phyloP scores from a whole-genome alignment of 2,888 invertebrate genomes.

The Dryomyza anilis region DNA sequence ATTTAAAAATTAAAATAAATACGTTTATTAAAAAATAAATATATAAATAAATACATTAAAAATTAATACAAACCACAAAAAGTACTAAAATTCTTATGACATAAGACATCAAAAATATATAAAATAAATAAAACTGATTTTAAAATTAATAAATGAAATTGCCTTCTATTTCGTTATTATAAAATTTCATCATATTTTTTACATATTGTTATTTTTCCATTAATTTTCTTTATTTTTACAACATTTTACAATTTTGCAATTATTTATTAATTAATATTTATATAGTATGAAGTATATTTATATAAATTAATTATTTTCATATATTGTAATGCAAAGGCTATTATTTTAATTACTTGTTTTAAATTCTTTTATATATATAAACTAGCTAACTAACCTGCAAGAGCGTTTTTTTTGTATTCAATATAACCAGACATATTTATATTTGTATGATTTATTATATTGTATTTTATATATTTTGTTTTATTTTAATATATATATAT shows the following conservation, averaged over 20 bases:
- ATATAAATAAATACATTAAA: not conserved
- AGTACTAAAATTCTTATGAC: not conserved
- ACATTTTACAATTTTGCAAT: not conserved
- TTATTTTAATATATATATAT: not conserved
- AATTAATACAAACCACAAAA: not conserved
- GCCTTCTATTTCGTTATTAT: too few species aligned
- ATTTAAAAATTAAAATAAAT: too few species aligned
- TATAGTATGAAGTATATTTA: not conserved
- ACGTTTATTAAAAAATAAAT: not conserved
- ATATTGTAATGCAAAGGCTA: constrained; percentile 19
- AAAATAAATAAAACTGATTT: too few species aligned
- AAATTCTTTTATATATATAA: constrained; percentile 11
- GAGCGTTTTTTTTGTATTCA: not conserved
- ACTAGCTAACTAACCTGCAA: constrained; percentile 23
- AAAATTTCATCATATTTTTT: too few species aligned
- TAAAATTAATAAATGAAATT: too few species aligned
- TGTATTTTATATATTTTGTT: not conserved
- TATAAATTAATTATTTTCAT: constrained; percentile 2
- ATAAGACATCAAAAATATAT: too few species aligned
- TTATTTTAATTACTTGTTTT: constrained; percentile 7
- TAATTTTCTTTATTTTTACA: not conserved
- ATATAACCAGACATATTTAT: too few species aligned
- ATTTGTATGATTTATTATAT: not conserved
- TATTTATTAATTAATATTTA: not conserved
- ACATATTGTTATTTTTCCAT: not conserved